Evolutionary conservation across 2,888 invertebrate species (phyloP).

Genomic region (Pardosa pseudoannulata): DNA sequence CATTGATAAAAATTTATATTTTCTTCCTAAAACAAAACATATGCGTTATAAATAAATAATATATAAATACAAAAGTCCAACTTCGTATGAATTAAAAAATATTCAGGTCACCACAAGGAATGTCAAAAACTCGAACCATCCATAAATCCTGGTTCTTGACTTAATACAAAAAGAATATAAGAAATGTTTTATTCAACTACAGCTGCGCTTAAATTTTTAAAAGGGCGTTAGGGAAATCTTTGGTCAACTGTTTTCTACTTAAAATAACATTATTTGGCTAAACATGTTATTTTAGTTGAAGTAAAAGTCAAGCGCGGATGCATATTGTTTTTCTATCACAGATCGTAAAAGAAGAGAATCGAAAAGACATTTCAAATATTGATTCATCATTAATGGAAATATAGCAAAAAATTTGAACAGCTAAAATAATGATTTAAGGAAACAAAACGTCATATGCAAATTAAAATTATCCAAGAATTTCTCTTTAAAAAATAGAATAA

Average conservation of each 20-base stretch:
- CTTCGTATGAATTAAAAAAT: too few species aligned
- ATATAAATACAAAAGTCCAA: too few species aligned
- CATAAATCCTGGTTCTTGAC: background rate
- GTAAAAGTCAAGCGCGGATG: background rate
- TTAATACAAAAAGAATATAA: background rate
- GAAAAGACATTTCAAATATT: background rate
- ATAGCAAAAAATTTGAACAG: background rate
- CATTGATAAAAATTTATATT: too few species aligned
- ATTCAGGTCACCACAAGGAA: too few species aligned
- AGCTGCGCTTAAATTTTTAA: background rate
- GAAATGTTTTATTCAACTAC: background rate
- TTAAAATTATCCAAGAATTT: too few species aligned
- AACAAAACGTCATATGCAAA: too few species aligned
- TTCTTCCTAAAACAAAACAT: too few species aligned
- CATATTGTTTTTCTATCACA: background rate
- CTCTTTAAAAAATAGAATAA: too few species aligned
- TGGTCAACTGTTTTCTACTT: constrained; percentile 7
- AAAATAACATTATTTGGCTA: background rate
- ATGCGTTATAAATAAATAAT: too few species aligned
- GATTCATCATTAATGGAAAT: background rate
- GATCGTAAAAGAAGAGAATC: background rate
- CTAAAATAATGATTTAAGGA: background rate
- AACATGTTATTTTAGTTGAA: background rate
- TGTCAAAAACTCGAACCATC: background rate
- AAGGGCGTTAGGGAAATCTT: background rate